Percentiles rank a stretch among this genome's conserved stretches.
phyloP scores from a whole-genome alignment of 2,113 vertebrate genomes.

The Hystrix brachyura region DNA sequence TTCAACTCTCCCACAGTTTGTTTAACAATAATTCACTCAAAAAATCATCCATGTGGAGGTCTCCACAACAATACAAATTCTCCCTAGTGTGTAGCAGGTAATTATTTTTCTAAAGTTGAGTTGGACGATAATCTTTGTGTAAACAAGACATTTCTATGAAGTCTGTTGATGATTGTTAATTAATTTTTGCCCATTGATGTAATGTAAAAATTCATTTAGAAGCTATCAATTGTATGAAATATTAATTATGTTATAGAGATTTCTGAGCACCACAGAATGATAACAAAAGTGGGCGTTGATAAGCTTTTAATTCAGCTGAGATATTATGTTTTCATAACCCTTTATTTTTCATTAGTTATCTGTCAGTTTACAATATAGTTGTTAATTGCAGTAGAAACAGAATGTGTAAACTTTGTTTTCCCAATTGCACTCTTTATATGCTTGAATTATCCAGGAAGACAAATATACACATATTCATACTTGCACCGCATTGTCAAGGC shows the following conservation, averaged over 20 bases:
- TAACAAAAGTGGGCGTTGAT: conserved; percentile 68
- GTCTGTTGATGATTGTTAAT: conserved; percentile 79
- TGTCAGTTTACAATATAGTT: conserved; percentile 74
- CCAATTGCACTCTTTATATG: conserved; percentile 47
- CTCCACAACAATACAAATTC: conserved; percentile 74
- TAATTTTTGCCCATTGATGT: conserved; percentile 80
- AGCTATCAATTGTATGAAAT: conserved; percentile 66
- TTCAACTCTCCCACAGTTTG: conserved; percentile 70
- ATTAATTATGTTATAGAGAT: conserved; percentile 66
- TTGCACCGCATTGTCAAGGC: conserved; percentile 55
- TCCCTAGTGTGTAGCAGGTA: conserved; percentile 76
- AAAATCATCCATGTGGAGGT: conserved; percentile 53
- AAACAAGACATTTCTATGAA: conserved; percentile 80
- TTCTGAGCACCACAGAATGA: conserved; percentile 64
- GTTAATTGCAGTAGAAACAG: conserved; percentile 71
- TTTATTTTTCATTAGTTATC: conserved; percentile 69
- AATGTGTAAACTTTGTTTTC: conserved; percentile 76
- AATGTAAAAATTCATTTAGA: conserved; percentile 74
- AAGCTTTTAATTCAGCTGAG: conserved; percentile 80
- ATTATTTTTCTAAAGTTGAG: conserved; percentile 83
- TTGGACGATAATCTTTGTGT: conserved; percentile 80
- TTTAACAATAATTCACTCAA: conserved; percentile 80
- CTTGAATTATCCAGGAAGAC: conserved; percentile 56
- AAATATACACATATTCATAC: conserved; percentile 36
- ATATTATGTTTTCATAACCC: conserved; percentile 71